Conservation (phyloP, 2,888 invertebrate genomes). For the Myathropa florea region DNA sequence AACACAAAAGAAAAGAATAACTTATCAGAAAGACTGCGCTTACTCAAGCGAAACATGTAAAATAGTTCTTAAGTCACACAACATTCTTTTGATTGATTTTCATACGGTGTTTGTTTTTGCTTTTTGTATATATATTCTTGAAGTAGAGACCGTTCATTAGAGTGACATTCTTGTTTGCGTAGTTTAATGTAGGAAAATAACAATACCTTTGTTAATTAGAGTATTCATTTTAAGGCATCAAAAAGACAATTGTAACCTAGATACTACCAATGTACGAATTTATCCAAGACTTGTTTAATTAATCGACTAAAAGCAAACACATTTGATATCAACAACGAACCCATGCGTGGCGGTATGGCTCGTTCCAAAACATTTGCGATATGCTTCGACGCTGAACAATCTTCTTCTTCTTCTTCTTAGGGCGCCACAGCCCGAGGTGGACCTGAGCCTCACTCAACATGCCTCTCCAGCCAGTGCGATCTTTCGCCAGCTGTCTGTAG, state of each 20-base stretch:
- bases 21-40: constrained; percentile 71
- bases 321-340: no score
- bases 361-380: no score
- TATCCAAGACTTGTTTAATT: not conserved
- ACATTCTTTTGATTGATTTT: constrained; percentile 34
- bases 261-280: not conserved
- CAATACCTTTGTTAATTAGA: not conserved
- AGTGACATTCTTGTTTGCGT: not conserved
- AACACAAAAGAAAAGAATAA: constrained; percentile 46
- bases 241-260: not conserved
- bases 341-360: no score
- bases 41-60: constrained; percentile 67
- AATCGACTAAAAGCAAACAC: not conserved
- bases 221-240: not conserved
- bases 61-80: constrained; percentile 56
- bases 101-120: not conserved
- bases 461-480: no score
- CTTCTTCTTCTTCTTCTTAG: no score
- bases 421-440: no score
- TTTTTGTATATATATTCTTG: not conserved
- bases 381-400: no score
- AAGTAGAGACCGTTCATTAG: not conserved
- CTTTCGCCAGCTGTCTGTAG: no score
- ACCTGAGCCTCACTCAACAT: no score
- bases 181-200: not conserved